Evolutionary conservation across 2,888 invertebrate genomes (phyloP).

Genomic region (Acanthoscelides obtectus): DNA sequence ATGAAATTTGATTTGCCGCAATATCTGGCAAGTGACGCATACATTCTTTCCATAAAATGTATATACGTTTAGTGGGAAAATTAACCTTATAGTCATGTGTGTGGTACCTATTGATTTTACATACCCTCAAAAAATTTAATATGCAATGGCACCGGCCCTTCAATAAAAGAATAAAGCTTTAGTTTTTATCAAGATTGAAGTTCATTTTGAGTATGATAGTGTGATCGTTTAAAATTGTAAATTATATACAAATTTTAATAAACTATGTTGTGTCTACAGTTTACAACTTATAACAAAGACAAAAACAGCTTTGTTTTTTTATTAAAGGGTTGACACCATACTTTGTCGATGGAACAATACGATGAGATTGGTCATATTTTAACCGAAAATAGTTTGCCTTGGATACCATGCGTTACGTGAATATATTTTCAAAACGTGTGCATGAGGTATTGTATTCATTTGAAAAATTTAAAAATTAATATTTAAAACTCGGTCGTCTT

Average conservation of each 20-base stretch:
- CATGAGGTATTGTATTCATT: constrained; percentile 6
- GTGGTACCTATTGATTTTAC: not conserved
- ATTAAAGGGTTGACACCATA: not conserved
- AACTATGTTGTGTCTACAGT: no score
- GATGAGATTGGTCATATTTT: constrained; percentile 1
- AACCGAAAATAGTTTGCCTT: constrained; percentile 39
- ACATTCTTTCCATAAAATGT: not conserved
- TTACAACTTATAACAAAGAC: no score
- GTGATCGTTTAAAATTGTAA: no score
- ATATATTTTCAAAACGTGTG: constrained; percentile 34
- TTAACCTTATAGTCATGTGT: not conserved
- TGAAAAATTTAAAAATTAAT: constrained; percentile 12
- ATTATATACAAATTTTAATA: no score
- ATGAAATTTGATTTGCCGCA: not conserved
- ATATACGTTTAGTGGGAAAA: not conserved
- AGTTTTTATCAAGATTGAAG: no score
- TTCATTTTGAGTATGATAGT: no score
- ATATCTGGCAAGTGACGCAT: not conserved
- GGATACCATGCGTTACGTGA: constrained; percentile 37
- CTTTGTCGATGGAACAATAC: not conserved
- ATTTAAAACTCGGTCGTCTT: constrained; percentile 14
- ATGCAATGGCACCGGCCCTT: not conserved
- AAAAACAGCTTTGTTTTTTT: not conserved
- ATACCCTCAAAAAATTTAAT: not conserved
- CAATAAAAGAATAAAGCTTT: not conserved